Conservation (phyloP, 2,888 invertebrate species). For the Eulithis prunata region DNA sequence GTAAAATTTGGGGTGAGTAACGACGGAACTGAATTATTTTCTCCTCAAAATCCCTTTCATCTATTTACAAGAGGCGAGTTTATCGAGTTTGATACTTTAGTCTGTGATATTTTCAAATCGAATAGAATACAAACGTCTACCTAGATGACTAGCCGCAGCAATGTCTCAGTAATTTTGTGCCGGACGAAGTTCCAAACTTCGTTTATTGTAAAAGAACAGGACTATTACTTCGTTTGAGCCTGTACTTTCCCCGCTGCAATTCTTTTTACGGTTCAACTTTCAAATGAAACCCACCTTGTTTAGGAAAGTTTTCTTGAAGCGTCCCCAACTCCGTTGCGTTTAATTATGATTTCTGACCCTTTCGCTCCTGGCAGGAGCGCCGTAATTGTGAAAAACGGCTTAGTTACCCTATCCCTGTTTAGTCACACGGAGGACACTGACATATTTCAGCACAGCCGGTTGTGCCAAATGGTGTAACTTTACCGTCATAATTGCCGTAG, state of each 20-base stretch:
- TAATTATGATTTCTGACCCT: slow-evolving; percentile 38
- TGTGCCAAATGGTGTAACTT: slow-evolving; percentile 61
- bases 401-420: slow-evolving; percentile 29
- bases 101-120: neutral
- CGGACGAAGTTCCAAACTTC: slow-evolving; percentile 23
- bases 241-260: slow-evolving; percentile 27
- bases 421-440: slow-evolving; percentile 46
- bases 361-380: slow-evolving; percentile 29
- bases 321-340: slow-evolving; percentile 24
- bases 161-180: slow-evolving; percentile 12
- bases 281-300: slow-evolving; percentile 32
- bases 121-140: neutral
- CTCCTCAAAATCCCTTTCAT: slow-evolving; percentile 16
- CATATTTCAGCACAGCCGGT: slow-evolving; percentile 56
- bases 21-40: slow-evolving; percentile 25
- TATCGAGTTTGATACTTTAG: neutral
- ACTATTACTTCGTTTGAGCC: slow-evolving; percentile 23
- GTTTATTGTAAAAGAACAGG: slow-evolving; percentile 28
- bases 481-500: slow-evolving; percentile 65
- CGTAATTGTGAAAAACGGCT: slow-evolving; percentile 38
- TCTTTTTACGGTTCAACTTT: slow-evolving; percentile 33
- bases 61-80: neutral
- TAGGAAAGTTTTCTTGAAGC: slow-evolving; percentile 34
- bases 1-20: slow-evolving; percentile 29
- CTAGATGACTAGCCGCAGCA: neutral